phyloP scores from a whole-genome alignment of 2,113 vertebrate species.

The Calypte anna region DNA sequence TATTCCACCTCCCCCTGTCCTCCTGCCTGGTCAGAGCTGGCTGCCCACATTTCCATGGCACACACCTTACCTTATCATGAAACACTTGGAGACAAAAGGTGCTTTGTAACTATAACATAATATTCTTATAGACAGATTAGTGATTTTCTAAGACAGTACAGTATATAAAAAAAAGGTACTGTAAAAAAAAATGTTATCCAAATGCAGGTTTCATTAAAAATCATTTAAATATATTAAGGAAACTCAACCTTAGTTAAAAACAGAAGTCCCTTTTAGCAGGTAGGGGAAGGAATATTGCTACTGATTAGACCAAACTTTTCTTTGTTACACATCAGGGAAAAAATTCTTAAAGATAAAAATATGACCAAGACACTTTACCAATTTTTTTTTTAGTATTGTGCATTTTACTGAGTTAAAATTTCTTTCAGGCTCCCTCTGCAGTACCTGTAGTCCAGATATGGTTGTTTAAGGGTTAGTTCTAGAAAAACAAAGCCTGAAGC shows the following conservation, averaged over 20 bases:
- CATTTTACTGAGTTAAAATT: background rate
- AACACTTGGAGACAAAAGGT: background rate
- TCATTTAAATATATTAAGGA: background rate
- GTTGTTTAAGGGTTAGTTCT: background rate
- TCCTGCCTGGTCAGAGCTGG: background rate
- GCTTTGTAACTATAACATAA: background rate
- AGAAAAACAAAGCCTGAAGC: background rate
- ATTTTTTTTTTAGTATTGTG: background rate
- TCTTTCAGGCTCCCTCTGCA: background rate
- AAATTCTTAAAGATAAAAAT: background rate
- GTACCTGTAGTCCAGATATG: background rate
- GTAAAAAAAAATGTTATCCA: background rate
- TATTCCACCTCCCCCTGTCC: background rate
- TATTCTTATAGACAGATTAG: background rate
- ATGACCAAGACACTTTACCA: background rate
- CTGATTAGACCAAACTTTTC: background rate
- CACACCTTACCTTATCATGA: rapidly evolving
- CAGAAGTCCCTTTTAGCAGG: background rate
- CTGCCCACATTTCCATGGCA: background rate
- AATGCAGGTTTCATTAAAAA: background rate
- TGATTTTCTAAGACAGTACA: background rate
- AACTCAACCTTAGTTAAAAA: background rate
- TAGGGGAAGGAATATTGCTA: background rate
- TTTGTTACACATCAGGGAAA: background rate
- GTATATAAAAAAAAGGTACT: background rate